Evolutionary conservation across 2,888 invertebrate species (phyloP).

Genomic region (Dicyrtoma fusca): DNA sequence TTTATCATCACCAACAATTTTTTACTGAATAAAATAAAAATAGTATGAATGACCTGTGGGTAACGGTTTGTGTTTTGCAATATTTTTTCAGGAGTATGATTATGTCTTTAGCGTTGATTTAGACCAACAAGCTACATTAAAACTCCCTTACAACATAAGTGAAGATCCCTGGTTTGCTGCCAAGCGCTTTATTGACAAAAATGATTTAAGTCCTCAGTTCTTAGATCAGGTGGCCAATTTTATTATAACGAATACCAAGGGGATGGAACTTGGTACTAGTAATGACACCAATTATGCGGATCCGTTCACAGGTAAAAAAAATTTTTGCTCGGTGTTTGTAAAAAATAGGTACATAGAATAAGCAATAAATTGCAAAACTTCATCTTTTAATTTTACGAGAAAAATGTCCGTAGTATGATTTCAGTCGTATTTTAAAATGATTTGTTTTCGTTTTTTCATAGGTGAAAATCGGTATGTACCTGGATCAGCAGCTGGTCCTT

Average conservation of each 20-base stretch:
- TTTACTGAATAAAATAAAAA: neutral
- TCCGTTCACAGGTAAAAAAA: conserved; percentile 70
- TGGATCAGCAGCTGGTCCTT: conserved; percentile 52
- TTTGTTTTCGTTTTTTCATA: too few relatives aligned
- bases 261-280: conserved; percentile 57
- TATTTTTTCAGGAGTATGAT: conserved; percentile 75
- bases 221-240: conserved; percentile 90
- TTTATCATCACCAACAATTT: conserved; percentile 48
- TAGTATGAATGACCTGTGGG: neutral
- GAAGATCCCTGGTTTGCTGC: conserved; percentile 94
- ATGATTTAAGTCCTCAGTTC: conserved; percentile 81
- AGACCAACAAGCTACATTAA: conserved; percentile 83
- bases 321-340: too few relatives aligned
- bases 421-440: too few relatives aligned
- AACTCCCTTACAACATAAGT: conserved; percentile 84
- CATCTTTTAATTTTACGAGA: too few relatives aligned
- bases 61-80: neutral
- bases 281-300: conserved; percentile 61
- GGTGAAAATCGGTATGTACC: conserved; percentile 73
- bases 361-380: too few relatives aligned
- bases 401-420: too few relatives aligned
- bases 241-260: conserved; percentile 79
- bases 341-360: too few relatives aligned
- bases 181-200: conserved; percentile 82
- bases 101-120: conserved; percentile 96